Conservation (phyloP, 2,888 invertebrate genomes). For the Euclidia mi region DNA sequence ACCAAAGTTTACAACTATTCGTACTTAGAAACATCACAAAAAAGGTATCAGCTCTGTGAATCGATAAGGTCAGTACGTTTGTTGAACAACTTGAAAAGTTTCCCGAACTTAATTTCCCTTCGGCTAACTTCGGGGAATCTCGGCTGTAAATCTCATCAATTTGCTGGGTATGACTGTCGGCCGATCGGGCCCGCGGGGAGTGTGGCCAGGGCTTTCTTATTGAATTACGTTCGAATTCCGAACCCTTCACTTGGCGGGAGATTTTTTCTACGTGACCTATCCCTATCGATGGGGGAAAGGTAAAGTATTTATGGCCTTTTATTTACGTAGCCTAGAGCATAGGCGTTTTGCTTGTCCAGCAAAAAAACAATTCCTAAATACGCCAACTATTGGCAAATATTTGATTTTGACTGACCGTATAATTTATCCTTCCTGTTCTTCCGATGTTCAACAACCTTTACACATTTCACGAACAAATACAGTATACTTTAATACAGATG, state of each 20-base stretch:
- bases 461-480: too few relatives aligned
- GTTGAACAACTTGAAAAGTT: slow-evolving; percentile 76
- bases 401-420: slow-evolving; percentile 11
- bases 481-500: slow-evolving; percentile 9
- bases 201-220: slow-evolving; percentile 75
- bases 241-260: slow-evolving; percentile 56
- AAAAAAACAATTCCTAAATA: slow-evolving; percentile 29
- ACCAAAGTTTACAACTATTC: slow-evolving; percentile 37
- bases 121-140: slow-evolving; percentile 82
- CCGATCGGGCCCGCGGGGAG: slow-evolving; percentile 64
- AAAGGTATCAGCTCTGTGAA: slow-evolving; percentile 48
- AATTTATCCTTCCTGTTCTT: slow-evolving; percentile 10
- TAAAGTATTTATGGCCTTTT: slow-evolving; percentile 66
- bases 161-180: slow-evolving; percentile 75
- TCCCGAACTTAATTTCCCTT: slow-evolving; percentile 83
- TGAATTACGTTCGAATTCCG: slow-evolving; percentile 75
- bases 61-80: slow-evolving; percentile 72
- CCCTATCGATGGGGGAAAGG: slow-evolving; percentile 36
- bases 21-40: slow-evolving; percentile 42
- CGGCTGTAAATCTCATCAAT: slow-evolving; percentile 84
- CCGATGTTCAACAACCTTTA: slow-evolving; percentile 3
- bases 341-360: slow-evolving; percentile 32
- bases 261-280: slow-evolving; percentile 64
- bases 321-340: slow-evolving; percentile 57
- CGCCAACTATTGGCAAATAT: slow-evolving; percentile 4